Evolutionary conservation across 1,140 invertebrate genomes (phyloP).

Genomic region (Epicauta chinensis): DNA sequence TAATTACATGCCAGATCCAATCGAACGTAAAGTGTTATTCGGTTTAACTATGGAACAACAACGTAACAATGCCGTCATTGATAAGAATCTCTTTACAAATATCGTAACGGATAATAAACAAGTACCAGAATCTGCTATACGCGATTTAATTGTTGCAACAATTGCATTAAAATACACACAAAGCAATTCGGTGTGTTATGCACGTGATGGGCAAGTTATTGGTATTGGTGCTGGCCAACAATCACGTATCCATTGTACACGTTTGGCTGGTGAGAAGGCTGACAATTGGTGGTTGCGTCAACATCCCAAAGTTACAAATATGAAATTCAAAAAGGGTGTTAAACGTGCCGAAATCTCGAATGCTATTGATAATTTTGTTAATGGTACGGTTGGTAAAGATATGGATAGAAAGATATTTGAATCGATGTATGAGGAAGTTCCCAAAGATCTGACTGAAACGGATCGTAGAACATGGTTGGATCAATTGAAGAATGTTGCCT

Average conservation of each 20-base stretch:
- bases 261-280: slow-evolving; percentile 95
- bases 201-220: slow-evolving; percentile 79
- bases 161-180: slow-evolving; percentile 98
- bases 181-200: slow-evolving; percentile 94
- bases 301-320: slow-evolving; percentile 77
- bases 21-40: slow-evolving; percentile 84
- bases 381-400: slow-evolving; percentile 75
- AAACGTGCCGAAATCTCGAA: slow-evolving; percentile 93
- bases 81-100: slow-evolving; percentile 73
- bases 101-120: slow-evolving; percentile 68
- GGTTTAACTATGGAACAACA: slow-evolving; percentile 89
- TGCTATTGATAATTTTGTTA: slow-evolving; percentile 93
- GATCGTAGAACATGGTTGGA: slow-evolving; percentile 77
- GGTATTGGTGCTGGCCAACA: slow-evolving; percentile 98
- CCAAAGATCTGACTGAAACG: slow-evolving; percentile 56
- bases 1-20: slow-evolving; percentile 68
- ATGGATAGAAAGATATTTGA: slow-evolving; percentile 64
- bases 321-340: slow-evolving; percentile 86
- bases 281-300: slow-evolving; percentile 97
- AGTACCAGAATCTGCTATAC: slow-evolving; percentile 67
- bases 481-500: slow-evolving; percentile 74
- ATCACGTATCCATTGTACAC: slow-evolving; percentile 94
- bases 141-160: slow-evolving; percentile 92
- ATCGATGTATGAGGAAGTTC: slow-evolving; percentile 66
- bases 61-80: slow-evolving; percentile 84